Evolutionary conservation across 2,888 invertebrate genomes (phyloP).

Genomic region (Hypena proboscidalis): DNA sequence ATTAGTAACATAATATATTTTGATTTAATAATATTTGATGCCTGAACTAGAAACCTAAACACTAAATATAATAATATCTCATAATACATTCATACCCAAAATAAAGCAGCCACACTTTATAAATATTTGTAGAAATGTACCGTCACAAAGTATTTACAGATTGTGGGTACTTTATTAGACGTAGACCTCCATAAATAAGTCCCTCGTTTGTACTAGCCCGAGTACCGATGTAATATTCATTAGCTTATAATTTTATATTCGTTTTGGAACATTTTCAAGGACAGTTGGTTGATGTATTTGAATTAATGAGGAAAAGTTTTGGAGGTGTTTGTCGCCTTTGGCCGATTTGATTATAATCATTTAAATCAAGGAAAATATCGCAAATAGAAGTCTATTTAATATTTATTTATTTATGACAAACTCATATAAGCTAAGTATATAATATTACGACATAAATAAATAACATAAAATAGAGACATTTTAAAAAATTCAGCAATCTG

Average conservation of each 20-base stretch:
- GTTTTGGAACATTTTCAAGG: constrained; percentile 7
- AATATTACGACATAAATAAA: too few species aligned
- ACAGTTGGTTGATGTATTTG: neutral
- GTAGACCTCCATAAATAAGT: constrained; percentile 55
- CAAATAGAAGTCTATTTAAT: too few species aligned
- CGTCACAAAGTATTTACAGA: constrained; percentile 54
- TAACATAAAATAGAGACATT: too few species aligned
- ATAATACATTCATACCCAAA: neutral
- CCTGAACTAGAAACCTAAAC: neutral
- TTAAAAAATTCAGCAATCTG: too few species aligned
- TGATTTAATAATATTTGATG: too few species aligned
- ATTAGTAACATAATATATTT: too few species aligned
- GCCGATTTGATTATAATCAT: neutral
- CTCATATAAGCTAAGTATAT: too few species aligned
- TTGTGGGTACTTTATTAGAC: constrained; percentile 49
- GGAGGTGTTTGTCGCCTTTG: neutral
- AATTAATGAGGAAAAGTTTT: constrained; percentile 1
- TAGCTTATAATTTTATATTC: constrained; percentile 30
- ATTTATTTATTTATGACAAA: too few species aligned
- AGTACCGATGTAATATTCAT: constrained; percentile 47
- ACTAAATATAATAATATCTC: neutral
- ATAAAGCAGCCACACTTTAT: constrained; percentile 15
- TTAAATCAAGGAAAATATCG: too few species aligned
- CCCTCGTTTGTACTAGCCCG: constrained; percentile 49
- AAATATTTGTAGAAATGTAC: constrained; percentile 47